phyloP scores from a whole-genome alignment of 2,113 vertebrate species.

The Cochlearius cochlearius region DNA sequence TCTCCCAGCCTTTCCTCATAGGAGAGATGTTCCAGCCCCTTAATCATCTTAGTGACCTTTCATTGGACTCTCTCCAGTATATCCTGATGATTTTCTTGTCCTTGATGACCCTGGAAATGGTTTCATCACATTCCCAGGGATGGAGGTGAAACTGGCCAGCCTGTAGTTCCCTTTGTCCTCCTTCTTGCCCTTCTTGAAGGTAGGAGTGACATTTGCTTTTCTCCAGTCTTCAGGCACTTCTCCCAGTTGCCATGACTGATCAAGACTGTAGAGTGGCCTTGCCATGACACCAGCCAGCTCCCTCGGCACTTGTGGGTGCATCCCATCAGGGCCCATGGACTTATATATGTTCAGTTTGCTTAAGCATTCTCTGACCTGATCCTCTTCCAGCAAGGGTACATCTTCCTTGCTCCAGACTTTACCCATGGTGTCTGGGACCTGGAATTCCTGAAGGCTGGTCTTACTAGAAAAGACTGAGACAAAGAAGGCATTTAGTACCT shows the following conservation, averaged over 20 bases:
- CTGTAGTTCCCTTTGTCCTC: neutral
- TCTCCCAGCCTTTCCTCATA: neutral
- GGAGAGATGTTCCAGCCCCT: neutral
- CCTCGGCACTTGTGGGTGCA: neutral
- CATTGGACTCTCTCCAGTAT: neutral
- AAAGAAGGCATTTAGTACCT: neutral
- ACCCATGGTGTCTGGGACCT: neutral
- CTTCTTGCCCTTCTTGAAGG: neutral
- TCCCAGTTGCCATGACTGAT: neutral
- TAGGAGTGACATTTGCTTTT: neutral
- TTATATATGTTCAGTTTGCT: neutral
- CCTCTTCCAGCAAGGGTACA: neutral
- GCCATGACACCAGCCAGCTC: neutral
- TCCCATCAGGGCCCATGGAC: neutral
- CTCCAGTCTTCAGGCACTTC: neutral
- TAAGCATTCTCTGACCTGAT: neutral
- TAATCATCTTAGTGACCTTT: neutral
- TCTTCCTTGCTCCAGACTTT: neutral
- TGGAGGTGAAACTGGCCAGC: neutral
- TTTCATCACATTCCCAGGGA: neutral
- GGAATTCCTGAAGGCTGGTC: neutral
- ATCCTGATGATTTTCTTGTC: neutral
- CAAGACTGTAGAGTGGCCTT: neutral
- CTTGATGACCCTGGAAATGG: neutral
- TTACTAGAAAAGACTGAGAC: neutral